Evolutionary conservation across 2,797 vertebrate species (phyloP).

Genomic region (Miichthys miiuy): DNA sequence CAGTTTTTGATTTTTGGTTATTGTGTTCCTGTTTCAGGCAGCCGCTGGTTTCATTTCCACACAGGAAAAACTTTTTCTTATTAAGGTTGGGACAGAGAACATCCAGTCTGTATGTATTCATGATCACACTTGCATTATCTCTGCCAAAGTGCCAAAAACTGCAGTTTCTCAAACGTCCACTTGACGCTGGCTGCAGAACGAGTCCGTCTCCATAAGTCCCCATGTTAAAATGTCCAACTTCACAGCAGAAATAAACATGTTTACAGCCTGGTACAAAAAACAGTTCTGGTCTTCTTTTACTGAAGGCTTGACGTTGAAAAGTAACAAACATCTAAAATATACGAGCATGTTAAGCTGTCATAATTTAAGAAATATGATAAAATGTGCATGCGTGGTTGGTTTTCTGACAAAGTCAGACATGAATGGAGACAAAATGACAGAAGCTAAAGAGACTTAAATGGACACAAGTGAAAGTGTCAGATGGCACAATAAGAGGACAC

Average conservation of each 20-base stretch:
- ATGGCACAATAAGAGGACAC: constrained; percentile 40
- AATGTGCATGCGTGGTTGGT: no score
- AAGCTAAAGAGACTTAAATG: constrained; percentile 14
- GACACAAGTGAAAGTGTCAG: constrained; percentile 30
- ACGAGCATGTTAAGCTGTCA: not conserved
- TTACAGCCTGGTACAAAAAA: no score
- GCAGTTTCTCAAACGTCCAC: not conserved
- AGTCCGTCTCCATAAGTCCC: no score
- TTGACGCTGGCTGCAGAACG: no score
- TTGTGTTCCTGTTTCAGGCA: not conserved
- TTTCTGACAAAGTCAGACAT: not conserved
- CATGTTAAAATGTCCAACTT: no score
- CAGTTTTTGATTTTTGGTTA: not conserved
- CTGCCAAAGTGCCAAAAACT: not conserved
- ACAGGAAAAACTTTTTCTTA: no score
- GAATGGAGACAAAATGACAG: not conserved
- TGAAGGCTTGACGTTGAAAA: not conserved
- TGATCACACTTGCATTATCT: not conserved
- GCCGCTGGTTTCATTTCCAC: not conserved
- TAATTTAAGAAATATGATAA: no score
- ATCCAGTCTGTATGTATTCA: no score
- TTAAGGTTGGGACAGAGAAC: no score
- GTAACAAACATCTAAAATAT: not conserved
- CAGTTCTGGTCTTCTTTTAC: no score
- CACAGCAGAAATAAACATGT: no score